Base-by-base conservation (phyloP, 1,140 invertebrate genomes). In the Condylostylus longicornis region DNA sequence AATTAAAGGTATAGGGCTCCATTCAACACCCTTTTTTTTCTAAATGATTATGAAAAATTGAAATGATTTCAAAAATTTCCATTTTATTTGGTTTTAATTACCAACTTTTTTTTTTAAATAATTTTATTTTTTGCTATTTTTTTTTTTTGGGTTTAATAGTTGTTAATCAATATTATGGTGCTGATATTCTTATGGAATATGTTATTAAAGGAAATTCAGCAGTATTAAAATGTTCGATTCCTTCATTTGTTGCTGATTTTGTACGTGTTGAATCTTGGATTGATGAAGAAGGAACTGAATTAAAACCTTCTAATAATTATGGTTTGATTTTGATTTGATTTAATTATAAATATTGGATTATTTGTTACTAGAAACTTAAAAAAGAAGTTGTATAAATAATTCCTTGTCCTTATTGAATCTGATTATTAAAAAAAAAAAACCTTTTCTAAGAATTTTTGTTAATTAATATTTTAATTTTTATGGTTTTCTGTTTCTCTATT, bases 81-180 rank as follows among this genome's bases (percentile, higher is more conserved):
- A 19, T 22, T 31, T 21, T 20, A 18, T 21, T 37, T 4, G 21
- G 12, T 21, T 23, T 23, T 33, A 33, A 18, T 35, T 41, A 32
- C 30, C 7, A 5, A 30, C 14, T 5, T 30, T 21, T 21, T 4
- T 33, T 33, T 28, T 32, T 34, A 21, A 38, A 22, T 12, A 21
- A 27, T 30, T 37, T 33, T 35, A 23, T 12, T 34, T 25, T 37
- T 17, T 21, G 10, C 36, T 13, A 43, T 34, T 34, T 5, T 45
- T 38, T 38, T n/a, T n/a, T n/a, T n/a, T n/a, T n/a, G n/a, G n/a
- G n/a, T n/a, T n/a, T n/a, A n/a, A n/a, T 65, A 88, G 83, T 86
- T 49, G 75, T 84, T 19, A 75, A 76, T 54, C 79, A 82, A 54
- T 74, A 74, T 54, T 86, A 85, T 61, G 76, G 82, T 51, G 76